Base-by-base conservation (phyloP, 2,113 vertebrate species). In the Syngnathus typhle region DNA sequence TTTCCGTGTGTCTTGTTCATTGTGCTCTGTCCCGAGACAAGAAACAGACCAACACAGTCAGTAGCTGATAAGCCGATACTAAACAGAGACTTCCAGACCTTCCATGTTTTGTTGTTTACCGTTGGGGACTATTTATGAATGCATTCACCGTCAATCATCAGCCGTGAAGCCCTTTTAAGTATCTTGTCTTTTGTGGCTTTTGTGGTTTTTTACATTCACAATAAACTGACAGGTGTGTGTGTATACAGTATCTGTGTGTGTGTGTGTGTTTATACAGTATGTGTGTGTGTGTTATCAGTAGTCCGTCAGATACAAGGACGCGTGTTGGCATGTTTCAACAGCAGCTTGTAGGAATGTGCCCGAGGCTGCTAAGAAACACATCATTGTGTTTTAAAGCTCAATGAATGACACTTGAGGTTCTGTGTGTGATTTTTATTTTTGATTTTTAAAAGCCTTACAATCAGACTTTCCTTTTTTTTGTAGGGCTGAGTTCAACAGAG, bases 261-360 rank as follows among this genome's bases (percentile, higher is more conserved):
- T n/a, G n/a, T n/a, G 27, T 32, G 66, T 58, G n/a, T 67, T 60
- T 77, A 23, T 23, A 23, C 23, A 23, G 23, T 23, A 68, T 68
- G 71, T 75, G 63, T 69, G 32, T 64, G 46, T 65, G 16, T 66
- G 69, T 79, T 79, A 84, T 83, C 78, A 75, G 78, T 63, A 77
- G 77, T 67, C 71, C 64, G 69, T 72, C 70, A 75, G 74, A 70
- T 46, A 61, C 65, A 78, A 79, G 83, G 76, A 76, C 68, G 36
- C 27, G 27, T 32, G 59, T 54, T 56, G 59, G 82, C 85, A 74
- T 87, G 89, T 91, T 86, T 78, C 74, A 85, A 84, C 76, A 84
- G 86, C 77, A 67, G 83, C 82, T 80, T 66, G 77, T 52, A 82
- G 84, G 90, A 92, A 92, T 92, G 88, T 89, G 88, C 90, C 85